Percentiles rank a stretch among this genome's conserved stretches.
These are phyloP conservation scores for Lordiphosa fenestrarum DNA, from an alignment of 2,888 invertebrate genomes.

Conservation along the genomic window DNA sequence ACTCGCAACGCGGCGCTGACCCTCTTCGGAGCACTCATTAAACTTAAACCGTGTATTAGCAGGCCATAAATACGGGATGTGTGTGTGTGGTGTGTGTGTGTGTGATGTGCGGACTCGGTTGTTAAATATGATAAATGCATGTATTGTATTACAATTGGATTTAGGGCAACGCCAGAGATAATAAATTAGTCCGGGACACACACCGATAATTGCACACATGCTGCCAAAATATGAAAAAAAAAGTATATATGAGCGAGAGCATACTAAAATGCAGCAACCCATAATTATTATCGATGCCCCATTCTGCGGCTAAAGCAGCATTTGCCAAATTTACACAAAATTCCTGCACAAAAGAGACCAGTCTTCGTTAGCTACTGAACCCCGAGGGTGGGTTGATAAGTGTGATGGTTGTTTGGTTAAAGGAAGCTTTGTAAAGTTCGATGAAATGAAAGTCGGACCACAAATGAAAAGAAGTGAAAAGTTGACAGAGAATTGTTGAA, in stretches of 20 bases:
- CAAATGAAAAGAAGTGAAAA: too few relatives aligned
- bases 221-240: conserved; percentile 28
- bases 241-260: neutral
- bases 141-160: conserved; percentile 69
- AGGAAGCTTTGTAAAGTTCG: too few relatives aligned
- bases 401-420: too few relatives aligned
- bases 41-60: conserved; percentile 69
- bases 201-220: conserved; percentile 65
- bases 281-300: conserved; percentile 28
- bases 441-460: too few relatives aligned
- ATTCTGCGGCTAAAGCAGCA: conserved; percentile 34
- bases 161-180: conserved; percentile 64
- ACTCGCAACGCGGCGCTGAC: neutral
- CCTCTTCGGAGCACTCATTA: conserved; percentile 41
- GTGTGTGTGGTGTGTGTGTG: conserved; percentile 20
- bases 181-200: conserved; percentile 62
- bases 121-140: conserved; percentile 71
- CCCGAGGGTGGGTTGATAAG: too few relatives aligned
- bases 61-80: conserved; percentile 67
- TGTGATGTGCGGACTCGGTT: conserved; percentile 41
- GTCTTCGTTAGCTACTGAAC: too few relatives aligned
- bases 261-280: conserved; percentile 20
- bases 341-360: conserved; percentile 30
- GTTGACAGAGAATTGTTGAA: too few relatives aligned
- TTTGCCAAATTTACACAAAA: conserved; percentile 73